These are phyloP conservation scores for Scalopus aquaticus DNA, from an alignment of 2,113 vertebrate species.

Conservation along the genomic window DNA sequence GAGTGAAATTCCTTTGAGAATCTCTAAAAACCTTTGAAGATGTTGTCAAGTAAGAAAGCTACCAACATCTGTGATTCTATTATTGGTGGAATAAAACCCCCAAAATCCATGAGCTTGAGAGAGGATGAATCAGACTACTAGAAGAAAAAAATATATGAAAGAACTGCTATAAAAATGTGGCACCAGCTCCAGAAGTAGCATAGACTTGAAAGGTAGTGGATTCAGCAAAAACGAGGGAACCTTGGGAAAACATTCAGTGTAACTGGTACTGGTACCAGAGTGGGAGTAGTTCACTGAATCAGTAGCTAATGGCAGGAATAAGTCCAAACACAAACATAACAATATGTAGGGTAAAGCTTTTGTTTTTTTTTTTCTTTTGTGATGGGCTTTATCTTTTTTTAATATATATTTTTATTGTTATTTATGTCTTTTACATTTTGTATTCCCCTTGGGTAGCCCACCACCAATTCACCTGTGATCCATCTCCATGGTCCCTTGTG, in stretches of 20 bases:
- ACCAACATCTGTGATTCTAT: background rate
- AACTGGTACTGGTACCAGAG: background rate
- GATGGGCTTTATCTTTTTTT: no score
- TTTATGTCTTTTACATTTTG: no score
- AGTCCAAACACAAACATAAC: conserved; percentile 15
- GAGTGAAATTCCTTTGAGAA: conserved; percentile 5
- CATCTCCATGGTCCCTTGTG: no score
- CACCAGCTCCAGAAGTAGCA: background rate
- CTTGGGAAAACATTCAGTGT: background rate
- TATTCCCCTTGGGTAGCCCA: no score
- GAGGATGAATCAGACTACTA: background rate
- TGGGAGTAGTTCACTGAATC: background rate
- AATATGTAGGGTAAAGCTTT: conserved; percentile 13
- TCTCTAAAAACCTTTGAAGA: background rate
- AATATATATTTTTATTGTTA: no score
- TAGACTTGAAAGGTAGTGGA: background rate
- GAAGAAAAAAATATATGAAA: background rate
- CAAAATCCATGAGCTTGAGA: background rate
- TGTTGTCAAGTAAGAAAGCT: background rate
- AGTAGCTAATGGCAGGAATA: background rate
- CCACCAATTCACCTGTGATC: no score
- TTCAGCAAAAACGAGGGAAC: background rate
- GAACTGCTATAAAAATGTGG: background rate
- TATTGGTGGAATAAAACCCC: background rate
- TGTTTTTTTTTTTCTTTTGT: no score